Percentiles rank a stretch among this genome's conserved stretches.
Evolutionary conservation across 92 coral and sea anemone genomes (phyloP).

Genomic region (Desmophyllum pertusum): DNA sequence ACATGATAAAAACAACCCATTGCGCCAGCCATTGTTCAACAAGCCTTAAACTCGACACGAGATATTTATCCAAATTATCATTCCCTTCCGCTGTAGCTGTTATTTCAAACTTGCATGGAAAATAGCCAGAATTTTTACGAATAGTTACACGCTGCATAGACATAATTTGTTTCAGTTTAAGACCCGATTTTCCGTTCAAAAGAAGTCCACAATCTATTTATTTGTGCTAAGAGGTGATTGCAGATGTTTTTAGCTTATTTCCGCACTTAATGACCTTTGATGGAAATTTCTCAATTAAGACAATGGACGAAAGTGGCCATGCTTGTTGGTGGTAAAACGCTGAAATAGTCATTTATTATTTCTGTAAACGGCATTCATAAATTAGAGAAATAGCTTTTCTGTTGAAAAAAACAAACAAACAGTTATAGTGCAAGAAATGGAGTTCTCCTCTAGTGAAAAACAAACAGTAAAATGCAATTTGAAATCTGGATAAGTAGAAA

Average conservation of each 20-base stretch:
- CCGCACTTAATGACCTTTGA: constrained; percentile 39
- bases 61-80: constrained; percentile 8
- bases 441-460: not conserved
- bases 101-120: not conserved
- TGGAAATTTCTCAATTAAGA: constrained; percentile 23
- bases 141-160: not conserved
- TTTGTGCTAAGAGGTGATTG: not conserved
- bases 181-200: not conserved
- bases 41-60: not conserved
- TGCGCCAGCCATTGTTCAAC: constrained; percentile 6
- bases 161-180: too few relatives aligned
- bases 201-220: not conserved
- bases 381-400: not conserved
- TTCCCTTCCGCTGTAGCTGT: not conserved
- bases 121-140: not conserved
- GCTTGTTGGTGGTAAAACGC: not conserved
- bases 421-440: not conserved
- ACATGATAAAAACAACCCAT: constrained; percentile 10
- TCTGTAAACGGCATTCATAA: not conserved
- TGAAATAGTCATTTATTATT: not conserved
- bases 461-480: not conserved
- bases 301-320: constrained; percentile 9
- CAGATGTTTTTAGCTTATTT: constrained; percentile 4
- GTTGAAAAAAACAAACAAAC: not conserved
- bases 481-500: not conserved